phyloP scores from a whole-genome alignment of 1,140 invertebrate species.

The Tetraneura akinire region DNA sequence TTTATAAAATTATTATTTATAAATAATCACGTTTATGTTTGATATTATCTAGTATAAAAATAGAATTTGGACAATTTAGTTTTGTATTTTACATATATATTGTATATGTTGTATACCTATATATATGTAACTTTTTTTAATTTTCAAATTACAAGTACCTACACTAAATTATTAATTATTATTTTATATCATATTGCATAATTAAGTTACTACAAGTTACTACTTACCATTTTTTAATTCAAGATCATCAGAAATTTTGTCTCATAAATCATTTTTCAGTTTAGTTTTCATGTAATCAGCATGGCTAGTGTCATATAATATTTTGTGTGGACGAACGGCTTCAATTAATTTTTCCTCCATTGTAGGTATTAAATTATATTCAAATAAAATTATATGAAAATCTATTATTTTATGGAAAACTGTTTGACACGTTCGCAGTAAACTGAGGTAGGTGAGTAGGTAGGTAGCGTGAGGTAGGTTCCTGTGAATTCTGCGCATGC shows the following conservation, averaged over 20 bases:
- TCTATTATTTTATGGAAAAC: background rate
- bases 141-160: background rate
- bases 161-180: background rate
- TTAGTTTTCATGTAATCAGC: background rate
- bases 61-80: background rate
- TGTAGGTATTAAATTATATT: too few species aligned
- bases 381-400: too few species aligned
- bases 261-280: conserved; percentile 5
- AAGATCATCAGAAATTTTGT: background rate
- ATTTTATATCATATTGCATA: background rate
- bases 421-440: background rate
- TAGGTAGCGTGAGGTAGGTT: background rate
- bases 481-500: too few species aligned
- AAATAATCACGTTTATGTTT: too few species aligned
- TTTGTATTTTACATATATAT: background rate
- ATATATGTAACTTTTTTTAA: too few species aligned
- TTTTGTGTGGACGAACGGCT: background rate
- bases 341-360: conserved; percentile 8
- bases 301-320: conserved; percentile 2
- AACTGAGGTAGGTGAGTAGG: background rate
- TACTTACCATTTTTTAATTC: conserved; percentile 3
- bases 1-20: too few species aligned
- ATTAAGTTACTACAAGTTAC: too few species aligned
- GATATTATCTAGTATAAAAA: conserved; percentile 6
- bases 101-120: too few species aligned